Percentiles rank a stretch among this genome's conserved stretches.
Conservation (phyloP, 30 jellyfish, hydroid and myxozoan genomes). For the Rhopilema esculentum region DNA sequence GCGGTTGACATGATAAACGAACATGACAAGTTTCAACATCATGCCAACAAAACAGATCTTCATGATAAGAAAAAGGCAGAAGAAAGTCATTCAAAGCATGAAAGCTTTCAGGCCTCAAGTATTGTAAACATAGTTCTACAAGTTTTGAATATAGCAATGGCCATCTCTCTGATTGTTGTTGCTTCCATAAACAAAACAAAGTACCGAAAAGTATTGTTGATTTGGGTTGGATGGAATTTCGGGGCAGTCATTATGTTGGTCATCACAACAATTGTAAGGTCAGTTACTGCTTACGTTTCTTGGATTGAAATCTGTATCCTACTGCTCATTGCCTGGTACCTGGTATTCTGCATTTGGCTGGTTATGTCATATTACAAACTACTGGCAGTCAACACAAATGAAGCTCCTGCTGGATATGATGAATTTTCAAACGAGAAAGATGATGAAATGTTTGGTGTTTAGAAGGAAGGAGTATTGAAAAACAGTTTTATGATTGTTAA, state of each 20-base stretch:
- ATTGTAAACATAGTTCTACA: background rate
- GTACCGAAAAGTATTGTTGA: background rate
- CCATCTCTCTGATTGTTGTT: background rate
- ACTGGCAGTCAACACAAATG: background rate
- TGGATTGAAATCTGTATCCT: background rate
- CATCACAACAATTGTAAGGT: background rate
- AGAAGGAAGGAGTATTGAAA: background rate
- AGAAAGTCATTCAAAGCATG: background rate
- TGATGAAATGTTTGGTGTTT: background rate
- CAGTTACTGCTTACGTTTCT: background rate
- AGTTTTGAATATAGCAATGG: background rate
- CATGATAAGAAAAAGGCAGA: background rate
- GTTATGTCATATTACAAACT: slow-evolving; percentile 42
- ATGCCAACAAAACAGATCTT: background rate
- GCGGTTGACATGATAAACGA: background rate
- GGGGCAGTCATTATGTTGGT: background rate
- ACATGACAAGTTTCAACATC: background rate
- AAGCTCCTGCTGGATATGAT: slow-evolving; percentile 13
- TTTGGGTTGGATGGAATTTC: slow-evolving; percentile 9
- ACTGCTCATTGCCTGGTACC: background rate
- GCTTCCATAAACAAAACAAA: slow-evolving; percentile 8
- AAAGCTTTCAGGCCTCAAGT: background rate
- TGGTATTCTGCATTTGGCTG: slow-evolving; percentile 23
- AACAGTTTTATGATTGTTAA: no score
- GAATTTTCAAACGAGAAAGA: slow-evolving; percentile 15